Base-by-base conservation (phyloP, 2,797 vertebrate genomes). In the Dallia pectoralis region DNA sequence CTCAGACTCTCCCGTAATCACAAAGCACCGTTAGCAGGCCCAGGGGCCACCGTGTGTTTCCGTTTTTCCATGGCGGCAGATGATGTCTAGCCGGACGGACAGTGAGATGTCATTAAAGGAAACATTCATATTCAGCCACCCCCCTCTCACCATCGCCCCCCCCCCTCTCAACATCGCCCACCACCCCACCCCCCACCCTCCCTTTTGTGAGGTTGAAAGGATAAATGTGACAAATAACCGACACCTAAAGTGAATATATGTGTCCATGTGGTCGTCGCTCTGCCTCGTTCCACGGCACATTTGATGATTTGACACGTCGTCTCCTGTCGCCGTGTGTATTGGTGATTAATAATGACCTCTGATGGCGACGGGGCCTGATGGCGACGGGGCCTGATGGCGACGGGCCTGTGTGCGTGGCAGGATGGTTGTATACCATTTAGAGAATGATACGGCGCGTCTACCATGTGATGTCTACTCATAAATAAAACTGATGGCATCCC, bases 401-500 rank as follows among this genome's bases (percentile, higher is more conserved):
- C 80, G 79, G 49, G 87, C n/a, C 81, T 67, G 75, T 77, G 76
- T 87, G 85, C 83, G 81, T 83, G 82, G 82, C 80, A 82, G 87
- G 89, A 87, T 86, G 86, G 87, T 89, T 87, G 89, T 88, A 82
- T 88, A 89, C 91, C 90, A 89, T 93, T 91, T 90, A 88, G 84
- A 88, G 89, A 93, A 91, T 91, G 92, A 93, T 93, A 82, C 87
- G 88, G 86, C 77, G 70, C 71, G 80, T 80, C 84, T 80, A 74
- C 87, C 90, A 88, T 90, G 87, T 87, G 91, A 89, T 89, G 91
- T 88, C 89, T 86, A 44, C 30, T 85, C 91, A 93, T 94, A 93
- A 94, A 94, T 94, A 93, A 93, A 66, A 79, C 81, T 86, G 89
- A 92, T 89, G 90, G 89, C 87, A 87, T 86, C 88, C 85, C 80